A percentile compares a stretch with the other conserved stretches of the same genome.
These are phyloP conservation scores for Embidobia sp. DNA, from an alignment of 2,888 invertebrate genomes.

Conservation along the genomic window DNA sequence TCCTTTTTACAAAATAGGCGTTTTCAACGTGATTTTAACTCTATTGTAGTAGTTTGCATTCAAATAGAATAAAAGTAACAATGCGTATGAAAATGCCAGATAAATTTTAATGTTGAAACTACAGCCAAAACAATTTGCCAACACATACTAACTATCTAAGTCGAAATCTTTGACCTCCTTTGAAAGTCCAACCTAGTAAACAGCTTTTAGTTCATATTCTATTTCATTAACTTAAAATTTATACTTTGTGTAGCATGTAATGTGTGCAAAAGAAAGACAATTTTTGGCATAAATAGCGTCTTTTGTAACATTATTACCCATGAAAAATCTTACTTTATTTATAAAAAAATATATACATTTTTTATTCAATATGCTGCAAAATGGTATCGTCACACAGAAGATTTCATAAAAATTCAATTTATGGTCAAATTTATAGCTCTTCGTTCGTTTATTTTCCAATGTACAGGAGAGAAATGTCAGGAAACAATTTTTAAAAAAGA, in stretches of 20 bases:
- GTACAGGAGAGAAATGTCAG: too few species aligned
- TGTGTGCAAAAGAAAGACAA: not conserved
- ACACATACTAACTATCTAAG: not conserved
- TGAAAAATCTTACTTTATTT: not conserved
- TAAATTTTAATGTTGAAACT: not conserved
- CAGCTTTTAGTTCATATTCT: not conserved
- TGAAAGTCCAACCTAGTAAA: not conserved
- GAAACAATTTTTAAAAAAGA: too few species aligned
- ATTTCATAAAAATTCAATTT: not conserved
- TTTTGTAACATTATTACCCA: not conserved
- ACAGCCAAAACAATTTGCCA: slow-evolving; percentile 1
- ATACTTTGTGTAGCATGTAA: not conserved
- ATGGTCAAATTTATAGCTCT: not conserved
- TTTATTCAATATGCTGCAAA: not conserved
- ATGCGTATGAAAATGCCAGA: not conserved
- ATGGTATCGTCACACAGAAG: too few species aligned
- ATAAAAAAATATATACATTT: not conserved
- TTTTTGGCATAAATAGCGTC: not conserved
- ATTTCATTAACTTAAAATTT: not conserved
- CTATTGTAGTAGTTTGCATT: not conserved
- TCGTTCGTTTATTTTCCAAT: too few species aligned
- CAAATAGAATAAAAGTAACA: not conserved
- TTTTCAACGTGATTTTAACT: slow-evolving; percentile 1
- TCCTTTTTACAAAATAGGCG: not conserved
- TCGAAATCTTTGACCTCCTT: slow-evolving; percentile 6